phyloP scores from a whole-genome alignment of 23 tunicate genomes.

The Botrylloides violaceus region DNA sequence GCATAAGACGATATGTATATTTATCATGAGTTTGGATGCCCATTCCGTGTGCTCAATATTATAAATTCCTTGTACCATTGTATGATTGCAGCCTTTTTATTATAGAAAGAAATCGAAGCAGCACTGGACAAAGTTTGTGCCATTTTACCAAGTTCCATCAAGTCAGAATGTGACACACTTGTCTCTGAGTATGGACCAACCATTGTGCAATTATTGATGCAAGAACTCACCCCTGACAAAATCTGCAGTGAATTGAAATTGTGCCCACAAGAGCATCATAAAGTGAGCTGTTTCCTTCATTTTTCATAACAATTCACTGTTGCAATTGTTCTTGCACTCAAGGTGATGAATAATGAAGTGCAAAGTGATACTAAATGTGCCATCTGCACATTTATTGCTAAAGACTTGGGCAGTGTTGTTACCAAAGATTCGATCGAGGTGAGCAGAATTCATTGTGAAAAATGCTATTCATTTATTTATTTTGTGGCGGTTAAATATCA shows the following conservation, averaged over 20 bases:
- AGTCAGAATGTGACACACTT: neutral
- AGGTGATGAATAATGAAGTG: neutral
- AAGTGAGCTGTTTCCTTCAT: too few species aligned
- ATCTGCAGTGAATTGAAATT: neutral
- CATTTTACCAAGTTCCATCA: neutral
- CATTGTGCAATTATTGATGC: neutral
- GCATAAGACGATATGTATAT: too few species aligned
- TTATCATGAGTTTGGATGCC: too few species aligned
- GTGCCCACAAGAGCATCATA: neutral
- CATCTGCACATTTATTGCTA: neutral
- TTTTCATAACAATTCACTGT: too few species aligned
- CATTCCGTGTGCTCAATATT: too few species aligned
- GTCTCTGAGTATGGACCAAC: neutral
- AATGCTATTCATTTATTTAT: too few species aligned
- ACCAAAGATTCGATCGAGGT: neutral
- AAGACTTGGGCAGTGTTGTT: neutral
- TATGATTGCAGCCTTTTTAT: too few species aligned
- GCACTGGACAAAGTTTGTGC: neutral
- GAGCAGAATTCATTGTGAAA: too few species aligned
- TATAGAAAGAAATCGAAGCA: neutral
- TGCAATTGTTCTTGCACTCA: too few species aligned
- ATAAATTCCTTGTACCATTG: too few species aligned
- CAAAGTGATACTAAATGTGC: neutral
- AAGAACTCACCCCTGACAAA: neutral
- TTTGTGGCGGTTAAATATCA: too few species aligned